phyloP scores from a whole-genome alignment of 2,797 vertebrate genomes.

The Chiroxiphia lanceolata region DNA sequence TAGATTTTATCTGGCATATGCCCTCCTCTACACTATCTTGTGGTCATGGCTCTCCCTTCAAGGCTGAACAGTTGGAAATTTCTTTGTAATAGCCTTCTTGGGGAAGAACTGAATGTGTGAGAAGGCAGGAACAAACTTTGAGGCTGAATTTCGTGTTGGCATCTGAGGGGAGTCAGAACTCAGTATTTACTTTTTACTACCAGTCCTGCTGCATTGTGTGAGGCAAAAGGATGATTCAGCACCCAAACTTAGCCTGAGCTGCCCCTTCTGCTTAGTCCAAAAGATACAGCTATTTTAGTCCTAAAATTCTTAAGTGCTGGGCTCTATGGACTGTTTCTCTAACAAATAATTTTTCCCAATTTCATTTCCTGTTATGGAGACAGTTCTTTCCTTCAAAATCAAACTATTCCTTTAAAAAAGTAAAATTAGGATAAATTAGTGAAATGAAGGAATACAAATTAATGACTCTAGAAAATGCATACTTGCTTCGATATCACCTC shows the following conservation, averaged over 20 bases:
- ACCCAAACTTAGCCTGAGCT: not conserved
- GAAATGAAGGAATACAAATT: not conserved
- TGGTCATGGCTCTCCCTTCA: not conserved
- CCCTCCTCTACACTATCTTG: not conserved
- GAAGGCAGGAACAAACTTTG: not conserved
- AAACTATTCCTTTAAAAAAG: not conserved
- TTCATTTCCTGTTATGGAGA: not conserved
- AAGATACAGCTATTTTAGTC: not conserved
- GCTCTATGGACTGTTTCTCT: not conserved
- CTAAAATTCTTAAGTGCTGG: not conserved
- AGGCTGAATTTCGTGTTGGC: not conserved
- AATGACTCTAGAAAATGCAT: not conserved
- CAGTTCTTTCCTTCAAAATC: not conserved
- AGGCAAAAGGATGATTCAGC: not conserved
- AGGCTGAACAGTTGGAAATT: not conserved
- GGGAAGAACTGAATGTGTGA: not conserved
- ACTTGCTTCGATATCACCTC: not conserved
- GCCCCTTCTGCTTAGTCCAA: not conserved
- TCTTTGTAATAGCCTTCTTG: not conserved
- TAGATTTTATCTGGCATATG: not conserved
- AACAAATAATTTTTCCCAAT: not conserved
- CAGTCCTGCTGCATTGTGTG: not conserved
- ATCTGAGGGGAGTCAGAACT: not conserved
- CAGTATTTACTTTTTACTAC: not conserved
- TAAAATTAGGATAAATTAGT: not conserved